phyloP scores from a whole-genome alignment of 2,797 vertebrate species.

The Esox masquinongy region DNA sequence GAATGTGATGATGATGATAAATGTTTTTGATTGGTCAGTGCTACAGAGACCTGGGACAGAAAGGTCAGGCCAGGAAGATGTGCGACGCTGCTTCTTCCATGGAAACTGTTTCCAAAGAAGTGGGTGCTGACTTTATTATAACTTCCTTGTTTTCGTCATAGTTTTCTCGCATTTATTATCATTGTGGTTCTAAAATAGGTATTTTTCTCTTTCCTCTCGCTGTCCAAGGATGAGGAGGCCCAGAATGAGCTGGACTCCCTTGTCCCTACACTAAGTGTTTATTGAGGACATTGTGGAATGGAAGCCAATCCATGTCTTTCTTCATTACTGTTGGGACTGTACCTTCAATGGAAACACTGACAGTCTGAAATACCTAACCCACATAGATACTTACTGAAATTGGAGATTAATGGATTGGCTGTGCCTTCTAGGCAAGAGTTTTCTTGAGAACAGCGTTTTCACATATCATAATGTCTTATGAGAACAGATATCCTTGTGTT shows the following conservation, averaged over 20 bases:
- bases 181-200: not conserved
- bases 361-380: not conserved
- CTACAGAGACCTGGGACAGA: conserved; percentile 87
- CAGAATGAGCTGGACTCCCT: conserved; percentile 77
- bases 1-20: conserved; percentile 6
- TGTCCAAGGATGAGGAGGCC: conserved; percentile 75
- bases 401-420: conserved; percentile 32
- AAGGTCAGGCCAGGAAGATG: conserved; percentile 74
- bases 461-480: not conserved
- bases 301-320: not conserved
- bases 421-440: not conserved
- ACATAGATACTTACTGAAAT: conserved; percentile 64
- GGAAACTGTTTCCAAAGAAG: conserved; percentile 80
- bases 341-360: not conserved
- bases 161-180: not conserved
- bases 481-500: not conserved
- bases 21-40: conserved; percentile 75
- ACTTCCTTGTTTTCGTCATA: not conserved
- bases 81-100: conserved; percentile 82
- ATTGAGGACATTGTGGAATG: conserved; percentile 38
- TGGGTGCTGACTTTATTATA: conserved; percentile 46
- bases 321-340: not conserved
- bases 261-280: conserved; percentile 54
- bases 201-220: not conserved
- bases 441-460: not conserved